Evolutionary conservation across 2,113 vertebrate species (phyloP), one percentile per base, ranked within the genome.

Genomic region (Corythornis vintsioides): DNA sequence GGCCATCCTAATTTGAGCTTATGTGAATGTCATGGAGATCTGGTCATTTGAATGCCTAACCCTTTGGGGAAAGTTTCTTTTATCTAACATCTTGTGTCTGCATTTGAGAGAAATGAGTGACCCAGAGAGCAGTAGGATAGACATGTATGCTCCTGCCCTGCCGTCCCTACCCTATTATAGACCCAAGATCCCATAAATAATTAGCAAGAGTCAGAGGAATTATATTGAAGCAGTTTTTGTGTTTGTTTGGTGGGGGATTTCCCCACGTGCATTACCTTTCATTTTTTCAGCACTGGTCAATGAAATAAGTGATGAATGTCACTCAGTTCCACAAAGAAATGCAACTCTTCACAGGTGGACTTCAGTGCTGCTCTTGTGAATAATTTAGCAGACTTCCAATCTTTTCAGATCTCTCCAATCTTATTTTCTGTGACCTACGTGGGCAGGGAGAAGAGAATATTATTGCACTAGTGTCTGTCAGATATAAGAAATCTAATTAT

Each of bases 401-500:
- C 60, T 77, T 70, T 80, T 67, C 60, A 66, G 38, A 79, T 80
- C 14, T 4, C 11, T 65, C 35, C 64, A 80, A 57, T 73, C 29
- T 73, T 93, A 83, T 83, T 85, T 85, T 88, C 47, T 56, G 38
- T 86, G 64, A 83, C 83, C 59, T 80, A 4, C 21, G 20, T 45
- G 40, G 26, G 50, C 19, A 90, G 55, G 29, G 10, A 92, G 26
- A 74, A 55, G 52, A 80, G 13, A 69, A 45, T 76, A 65, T 61
- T 76, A 57, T 66, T 74, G 53, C 60, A 67, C 19, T 40, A 50
- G 38, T 74, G 40, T 38, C 61, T 77, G 56, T 81, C 80, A 90
- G 60, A 94, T 92, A 81, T 26, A 64, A 71, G 56, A 80, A 88
- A 93, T 65, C 11, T 70, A 73, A 94, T 91, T 80, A 88, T 76